These are phyloP conservation scores for Carcina quercana DNA, from an alignment of 2,888 invertebrate genomes.

Conservation along the genomic window DNA sequence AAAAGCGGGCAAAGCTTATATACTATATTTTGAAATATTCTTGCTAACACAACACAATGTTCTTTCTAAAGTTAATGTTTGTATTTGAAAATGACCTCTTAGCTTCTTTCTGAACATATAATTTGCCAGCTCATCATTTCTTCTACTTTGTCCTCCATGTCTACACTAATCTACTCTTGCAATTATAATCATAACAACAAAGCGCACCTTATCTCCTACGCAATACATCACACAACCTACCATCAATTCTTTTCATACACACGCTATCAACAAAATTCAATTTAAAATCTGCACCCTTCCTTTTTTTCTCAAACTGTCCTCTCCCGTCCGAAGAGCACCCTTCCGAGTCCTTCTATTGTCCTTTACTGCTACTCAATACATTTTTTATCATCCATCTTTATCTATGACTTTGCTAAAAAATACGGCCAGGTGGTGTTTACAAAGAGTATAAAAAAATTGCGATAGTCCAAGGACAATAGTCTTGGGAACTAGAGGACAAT, in stretches of 20 bases:
- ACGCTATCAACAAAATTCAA: conserved; percentile 44
- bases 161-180: too few relatives aligned
- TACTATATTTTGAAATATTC: too few relatives aligned
- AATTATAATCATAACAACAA: conserved; percentile 29
- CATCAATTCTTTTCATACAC: conserved; percentile 24
- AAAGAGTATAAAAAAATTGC: conserved; percentile 36
- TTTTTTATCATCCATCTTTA: conserved; percentile 55
- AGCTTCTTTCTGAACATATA: too few relatives aligned
- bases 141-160: too few relatives aligned
- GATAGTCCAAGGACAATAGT: conserved; percentile 21
- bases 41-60: too few relatives aligned
- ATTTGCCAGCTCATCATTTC: too few relatives aligned
- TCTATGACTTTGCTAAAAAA: conserved; percentile 56
- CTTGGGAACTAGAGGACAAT: conserved; percentile 26
- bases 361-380: conserved; percentile 26
- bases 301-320: conserved; percentile 24
- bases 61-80: too few relatives aligned
- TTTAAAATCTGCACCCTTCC: conserved; percentile 45
- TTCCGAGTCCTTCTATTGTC: conserved; percentile 18
- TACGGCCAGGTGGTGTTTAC: conserved; percentile 46
- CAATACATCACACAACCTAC: conserved; percentile 41
- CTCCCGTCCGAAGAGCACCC: conserved; percentile 19
- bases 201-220: conserved; percentile 37
- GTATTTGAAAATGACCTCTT: too few relatives aligned
- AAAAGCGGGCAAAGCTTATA: too few relatives aligned